phyloP scores from a whole-genome alignment of 2,797 vertebrate species.

The Esox lucius region DNA sequence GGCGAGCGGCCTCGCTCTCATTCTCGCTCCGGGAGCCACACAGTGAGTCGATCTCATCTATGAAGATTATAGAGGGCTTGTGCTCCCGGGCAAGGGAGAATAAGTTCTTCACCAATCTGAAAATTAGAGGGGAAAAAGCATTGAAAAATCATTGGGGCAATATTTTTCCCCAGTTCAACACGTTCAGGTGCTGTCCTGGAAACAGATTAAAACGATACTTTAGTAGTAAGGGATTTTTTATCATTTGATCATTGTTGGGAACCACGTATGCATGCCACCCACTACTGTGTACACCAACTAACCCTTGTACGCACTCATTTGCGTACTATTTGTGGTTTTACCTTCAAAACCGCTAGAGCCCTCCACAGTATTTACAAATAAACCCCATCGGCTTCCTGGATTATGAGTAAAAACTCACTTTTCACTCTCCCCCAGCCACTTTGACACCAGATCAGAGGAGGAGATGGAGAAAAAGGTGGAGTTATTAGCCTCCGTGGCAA shows the following conservation, averaged over 20 bases:
- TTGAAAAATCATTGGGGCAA: background rate
- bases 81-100: constrained; percentile 93
- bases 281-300: too few relatives aligned
- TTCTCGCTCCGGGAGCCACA: constrained; percentile 97
- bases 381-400: background rate
- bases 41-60: constrained; percentile 96
- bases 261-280: too few relatives aligned
- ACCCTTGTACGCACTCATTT: too few relatives aligned
- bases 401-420: constrained; percentile 80
- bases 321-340: too few relatives aligned
- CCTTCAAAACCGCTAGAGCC: too few relatives aligned
- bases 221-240: too few relatives aligned
- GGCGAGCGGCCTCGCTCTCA: constrained; percentile 94
- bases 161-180: background rate
- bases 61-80: constrained; percentile 98
- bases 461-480: constrained; percentile 98
- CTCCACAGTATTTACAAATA: background rate
- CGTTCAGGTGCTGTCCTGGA: background rate
- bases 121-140: background rate
- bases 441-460: constrained; percentile 96
- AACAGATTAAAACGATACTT: background rate
- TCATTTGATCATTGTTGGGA: too few relatives aligned
- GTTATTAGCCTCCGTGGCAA: constrained; percentile 98
- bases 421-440: constrained; percentile 98
- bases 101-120: constrained; percentile 94